Percentiles rank a stretch among this genome's conserved stretches.
Evolutionary conservation across 2,888 invertebrate species (phyloP).

Genomic region (Ischnura elegans): DNA sequence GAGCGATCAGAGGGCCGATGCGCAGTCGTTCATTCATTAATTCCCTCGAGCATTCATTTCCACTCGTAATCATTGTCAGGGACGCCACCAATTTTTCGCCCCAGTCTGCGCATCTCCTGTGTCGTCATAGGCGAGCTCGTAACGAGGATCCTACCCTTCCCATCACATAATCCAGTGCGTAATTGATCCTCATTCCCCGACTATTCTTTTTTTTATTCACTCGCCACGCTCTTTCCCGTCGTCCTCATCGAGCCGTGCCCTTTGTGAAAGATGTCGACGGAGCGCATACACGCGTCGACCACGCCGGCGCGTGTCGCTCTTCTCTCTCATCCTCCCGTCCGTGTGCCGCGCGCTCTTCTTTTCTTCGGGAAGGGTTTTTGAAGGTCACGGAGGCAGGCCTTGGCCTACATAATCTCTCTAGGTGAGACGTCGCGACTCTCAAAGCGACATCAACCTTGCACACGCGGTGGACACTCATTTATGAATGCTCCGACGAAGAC

Average conservation of each 20-base stretch:
- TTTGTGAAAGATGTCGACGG: too few relatives aligned
- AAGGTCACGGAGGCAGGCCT: slow-evolving; percentile 31
- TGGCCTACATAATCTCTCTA: background rate
- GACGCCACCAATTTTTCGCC: background rate
- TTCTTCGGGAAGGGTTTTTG: slow-evolving; percentile 1
- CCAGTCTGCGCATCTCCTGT: background rate
- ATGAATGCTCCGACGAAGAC: background rate
- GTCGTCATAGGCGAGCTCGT: background rate
- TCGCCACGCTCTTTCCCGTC: too few relatives aligned
- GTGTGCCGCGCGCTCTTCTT: background rate
- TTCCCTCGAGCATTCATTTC: background rate
- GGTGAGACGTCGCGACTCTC: background rate
- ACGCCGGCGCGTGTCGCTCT: background rate
- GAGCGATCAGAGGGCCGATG: too few relatives aligned
- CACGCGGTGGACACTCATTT: background rate
- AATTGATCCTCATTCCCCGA: background rate
- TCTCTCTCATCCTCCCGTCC: too few relatives aligned
- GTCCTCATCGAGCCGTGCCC: too few relatives aligned
- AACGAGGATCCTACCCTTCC: background rate
- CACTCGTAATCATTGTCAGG: background rate
- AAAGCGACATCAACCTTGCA: background rate
- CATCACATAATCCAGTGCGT: background rate
- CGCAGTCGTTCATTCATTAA: too few relatives aligned
- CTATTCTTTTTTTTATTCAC: too few relatives aligned
- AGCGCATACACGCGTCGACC: too few relatives aligned